Evolutionary conservation across 92 coral and sea anemone species (phyloP).

Genomic region (Epizoanthus stellaris): DNA sequence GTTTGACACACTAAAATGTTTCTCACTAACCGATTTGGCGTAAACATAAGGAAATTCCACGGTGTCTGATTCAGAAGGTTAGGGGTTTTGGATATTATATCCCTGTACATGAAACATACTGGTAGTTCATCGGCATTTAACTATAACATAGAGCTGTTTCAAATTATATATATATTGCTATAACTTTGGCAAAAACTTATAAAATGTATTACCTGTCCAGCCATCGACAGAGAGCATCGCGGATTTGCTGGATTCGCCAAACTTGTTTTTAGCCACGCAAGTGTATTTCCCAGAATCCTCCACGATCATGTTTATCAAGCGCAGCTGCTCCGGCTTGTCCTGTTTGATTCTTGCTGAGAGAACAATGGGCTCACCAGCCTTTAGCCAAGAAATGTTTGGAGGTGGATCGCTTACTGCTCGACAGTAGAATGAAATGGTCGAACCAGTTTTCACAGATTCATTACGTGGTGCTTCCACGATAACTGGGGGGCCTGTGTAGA

Average conservation of each 20-base stretch:
- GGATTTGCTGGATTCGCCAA: background rate
- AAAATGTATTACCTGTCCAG: slow-evolving; percentile 10
- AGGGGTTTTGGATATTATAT: too few species aligned
- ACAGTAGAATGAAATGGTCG: slow-evolving; percentile 12
- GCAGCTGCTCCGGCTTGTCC: background rate
- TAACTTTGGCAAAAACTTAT: too few species aligned
- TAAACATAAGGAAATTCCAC: too few species aligned
- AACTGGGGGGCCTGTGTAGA: slow-evolving; percentile 20
- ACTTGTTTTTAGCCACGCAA: slow-evolving; percentile 22
- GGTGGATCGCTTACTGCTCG: slow-evolving; percentile 9
- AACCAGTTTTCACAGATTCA: slow-evolving; percentile 8
- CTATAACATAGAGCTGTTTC: too few species aligned
- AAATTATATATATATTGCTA: too few species aligned
- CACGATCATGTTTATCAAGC: background rate
- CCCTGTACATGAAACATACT: too few species aligned
- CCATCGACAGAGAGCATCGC: slow-evolving; percentile 24
- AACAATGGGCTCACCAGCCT: background rate
- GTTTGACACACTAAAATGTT: too few species aligned
- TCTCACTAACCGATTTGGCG: too few species aligned
- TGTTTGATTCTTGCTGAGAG: slow-evolving; percentile 1
- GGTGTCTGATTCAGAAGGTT: too few species aligned
- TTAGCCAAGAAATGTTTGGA: slow-evolving; percentile 25
- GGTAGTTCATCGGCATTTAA: too few species aligned
- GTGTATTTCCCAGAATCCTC: slow-evolving; percentile 33
- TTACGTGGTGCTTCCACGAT: background rate